Evolutionary conservation across 2,888 invertebrate genomes (phyloP), one percentile per base, ranked within the genome.

Genomic region (Tineola bisselliella): DNA sequence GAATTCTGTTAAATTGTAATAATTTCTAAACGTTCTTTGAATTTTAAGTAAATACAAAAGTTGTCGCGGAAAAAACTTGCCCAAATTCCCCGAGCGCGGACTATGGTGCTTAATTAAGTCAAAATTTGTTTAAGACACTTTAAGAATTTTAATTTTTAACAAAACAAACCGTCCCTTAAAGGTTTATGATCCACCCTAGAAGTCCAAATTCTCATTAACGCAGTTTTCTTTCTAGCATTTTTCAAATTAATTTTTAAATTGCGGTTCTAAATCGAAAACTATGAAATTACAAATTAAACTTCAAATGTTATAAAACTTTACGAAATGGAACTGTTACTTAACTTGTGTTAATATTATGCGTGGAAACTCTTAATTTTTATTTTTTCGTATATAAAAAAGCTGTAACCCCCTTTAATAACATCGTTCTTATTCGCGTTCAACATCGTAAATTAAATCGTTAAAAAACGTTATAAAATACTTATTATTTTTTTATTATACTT

Each of bases 31-130:
- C 38, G 38, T n/a, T 38, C 38, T 38, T n/a, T 38, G 38, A 38
- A 38, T 38, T 38, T 38, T 38, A 38, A 38, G 38, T 38, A 38
- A 38, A 38, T 38, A 38, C 2, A 38, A 38, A 38, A 38, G 6
- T 38, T 38, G 38, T 38, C 38, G 38, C 38, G 38, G 38, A 48
- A 48, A 48, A 48, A 48, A 18, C 56, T 38, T 10, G 25, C 63
- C 62, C 72, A 73, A 75, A 74, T 70, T 68, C 65, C 67, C 66
- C 66, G 67, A 76, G 75, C 77, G 77, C 75, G 76, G 71, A 66
- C 68, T 69, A 73, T 77, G 76, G 73, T 71, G 70, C 71, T 74
- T 76, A 72, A 77, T 75, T 73, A 73, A 65, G 66, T 65, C 64
- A 66, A 71, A 69, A 71, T 74, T 74, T 70, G 73, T 71, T 38